Base-by-base conservation (phyloP, 2,113 vertebrate genomes). In the Psittacus erithacus region DNA sequence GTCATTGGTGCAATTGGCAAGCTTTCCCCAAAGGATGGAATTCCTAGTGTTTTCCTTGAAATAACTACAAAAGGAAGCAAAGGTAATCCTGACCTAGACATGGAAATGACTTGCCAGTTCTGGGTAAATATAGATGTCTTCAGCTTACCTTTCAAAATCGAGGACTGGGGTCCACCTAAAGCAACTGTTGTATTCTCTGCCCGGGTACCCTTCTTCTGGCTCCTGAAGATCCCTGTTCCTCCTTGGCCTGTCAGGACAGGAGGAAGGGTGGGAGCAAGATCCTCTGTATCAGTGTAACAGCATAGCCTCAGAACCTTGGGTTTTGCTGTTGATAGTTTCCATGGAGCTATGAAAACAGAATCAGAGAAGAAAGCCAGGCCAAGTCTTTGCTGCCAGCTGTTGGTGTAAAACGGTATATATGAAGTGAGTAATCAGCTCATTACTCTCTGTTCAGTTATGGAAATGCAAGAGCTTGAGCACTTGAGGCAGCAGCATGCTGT, bases 301-400 rank as follows among this genome's bases (percentile, higher is more conserved):
- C 46, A n/a, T 5, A 47, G 80, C 73, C 88, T 80, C 69, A 81
- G 50, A 85, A 62, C 68, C 60, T 86, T 88, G 59, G 4, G 62
- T 44, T 70, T 55, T 55, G 20, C 82, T 86, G 60, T 78, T 88
- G 12, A 15, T 89, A 60, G 93, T 97, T 94, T 94, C 93, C 73
- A 68, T 93, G 90, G 92, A 96, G 88, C 79, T 84, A 8, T 60
- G 60, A 68, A 93, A 95, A 96, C 93, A 96, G 74, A 93, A 74
- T 47, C 33, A 52, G 60, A 86, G 88, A 75, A 31, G 7, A 95
- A 86, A 86, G 90, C 79, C 82, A 93, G 92, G 73, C 80, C 80
- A 46, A 83, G 83, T 49, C 83, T 29, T 60, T 94, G 93, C 92
- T 96, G 96, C 95, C 95, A 95, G 92, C 95, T 90, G 55, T 94